Evolutionary conservation across 2,888 invertebrate species (phyloP).

Genomic region (Drosophila koepferae): DNA sequence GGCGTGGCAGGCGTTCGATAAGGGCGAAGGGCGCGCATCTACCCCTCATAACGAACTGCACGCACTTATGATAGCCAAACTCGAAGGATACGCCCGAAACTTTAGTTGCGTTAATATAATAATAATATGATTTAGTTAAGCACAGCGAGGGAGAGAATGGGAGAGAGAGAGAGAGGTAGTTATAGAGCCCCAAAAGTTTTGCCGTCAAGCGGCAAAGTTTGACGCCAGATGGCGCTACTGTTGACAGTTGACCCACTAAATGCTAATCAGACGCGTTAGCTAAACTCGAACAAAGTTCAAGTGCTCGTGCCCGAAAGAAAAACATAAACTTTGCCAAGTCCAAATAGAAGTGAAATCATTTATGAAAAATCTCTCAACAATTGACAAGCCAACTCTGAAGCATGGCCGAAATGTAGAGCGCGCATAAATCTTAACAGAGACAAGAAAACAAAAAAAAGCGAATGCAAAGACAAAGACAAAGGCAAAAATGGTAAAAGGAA

Average conservation of each 20-base stretch:
- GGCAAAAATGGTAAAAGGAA: conserved; percentile 37
- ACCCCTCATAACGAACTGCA: not conserved
- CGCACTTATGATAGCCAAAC: conserved; percentile 22
- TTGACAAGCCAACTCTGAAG: conserved; percentile 50
- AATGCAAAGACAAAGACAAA: conserved; percentile 21
- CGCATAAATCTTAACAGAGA: conserved; percentile 55
- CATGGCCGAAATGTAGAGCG: conserved; percentile 5
- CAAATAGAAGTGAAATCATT: conserved; percentile 78
- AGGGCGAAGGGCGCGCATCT: not conserved
- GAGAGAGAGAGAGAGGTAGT: not conserved
- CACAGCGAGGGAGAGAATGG: not conserved
- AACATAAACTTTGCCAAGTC: conserved; percentile 43
- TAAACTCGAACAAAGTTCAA: conserved; percentile 46
- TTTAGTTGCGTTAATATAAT: conserved; percentile 67
- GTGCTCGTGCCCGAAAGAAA: conserved; percentile 16
- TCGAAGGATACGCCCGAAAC: conserved; percentile 38
- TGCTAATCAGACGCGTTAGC: conserved; percentile 68
- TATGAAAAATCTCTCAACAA: conserved; percentile 77
- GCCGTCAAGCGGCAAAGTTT: conserved; percentile 43
- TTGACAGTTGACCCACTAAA: conserved; percentile 74
- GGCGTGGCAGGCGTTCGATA: conserved; percentile 37
- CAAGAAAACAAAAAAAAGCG: not conserved
- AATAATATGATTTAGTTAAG: conserved; percentile 74
- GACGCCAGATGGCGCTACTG: conserved; percentile 45
- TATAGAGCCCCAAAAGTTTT: conserved; percentile 35